Evolutionary conservation across 2,888 invertebrate species (phyloP).

Genomic region (Drepana falcataria): DNA sequence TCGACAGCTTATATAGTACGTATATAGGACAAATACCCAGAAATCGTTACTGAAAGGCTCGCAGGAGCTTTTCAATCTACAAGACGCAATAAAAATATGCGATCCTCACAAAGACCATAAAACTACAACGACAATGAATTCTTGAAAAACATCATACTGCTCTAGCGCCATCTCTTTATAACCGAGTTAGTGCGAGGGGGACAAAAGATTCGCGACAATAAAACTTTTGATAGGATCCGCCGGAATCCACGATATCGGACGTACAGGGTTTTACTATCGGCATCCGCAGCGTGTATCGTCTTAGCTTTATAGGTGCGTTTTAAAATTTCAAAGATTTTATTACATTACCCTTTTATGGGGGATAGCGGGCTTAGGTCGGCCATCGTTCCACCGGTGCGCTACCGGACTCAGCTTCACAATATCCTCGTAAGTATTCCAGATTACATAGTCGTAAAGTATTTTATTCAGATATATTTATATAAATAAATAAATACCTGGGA

Average conservation of each 20-base stretch:
- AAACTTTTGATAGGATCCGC: slow-evolving; percentile 74
- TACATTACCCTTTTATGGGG: slow-evolving; percentile 36
- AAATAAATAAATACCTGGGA: no score
- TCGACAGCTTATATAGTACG: no score
- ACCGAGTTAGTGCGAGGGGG: slow-evolving; percentile 54
- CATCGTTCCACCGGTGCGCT: slow-evolving; percentile 17
- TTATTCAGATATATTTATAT: no score
- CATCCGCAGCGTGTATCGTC: slow-evolving; percentile 52
- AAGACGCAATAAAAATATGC: slow-evolving; percentile 75
- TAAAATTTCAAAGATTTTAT: slow-evolving; percentile 59
- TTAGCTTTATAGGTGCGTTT: slow-evolving; percentile 58
- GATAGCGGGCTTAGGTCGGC: slow-evolving; percentile 26
- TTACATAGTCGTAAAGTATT: no score
- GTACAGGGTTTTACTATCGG: slow-evolving; percentile 61
- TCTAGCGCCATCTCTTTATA: slow-evolving; percentile 59
- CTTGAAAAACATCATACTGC: slow-evolving; percentile 71
- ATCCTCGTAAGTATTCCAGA: background rate
- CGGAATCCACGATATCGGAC: slow-evolving; percentile 71
- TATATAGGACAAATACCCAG: slow-evolving; percentile 15
- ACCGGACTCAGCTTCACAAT: slow-evolving; percentile 24
- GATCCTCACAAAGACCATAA: slow-evolving; percentile 64
- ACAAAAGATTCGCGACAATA: slow-evolving; percentile 63
- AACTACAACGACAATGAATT: slow-evolving; percentile 76
- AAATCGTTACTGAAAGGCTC: slow-evolving; percentile 22
- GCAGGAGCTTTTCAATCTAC: slow-evolving; percentile 60